Evolutionary conservation across 1,140 invertebrate species (phyloP).

Genomic region (Lepidurus arcticus): DNA sequence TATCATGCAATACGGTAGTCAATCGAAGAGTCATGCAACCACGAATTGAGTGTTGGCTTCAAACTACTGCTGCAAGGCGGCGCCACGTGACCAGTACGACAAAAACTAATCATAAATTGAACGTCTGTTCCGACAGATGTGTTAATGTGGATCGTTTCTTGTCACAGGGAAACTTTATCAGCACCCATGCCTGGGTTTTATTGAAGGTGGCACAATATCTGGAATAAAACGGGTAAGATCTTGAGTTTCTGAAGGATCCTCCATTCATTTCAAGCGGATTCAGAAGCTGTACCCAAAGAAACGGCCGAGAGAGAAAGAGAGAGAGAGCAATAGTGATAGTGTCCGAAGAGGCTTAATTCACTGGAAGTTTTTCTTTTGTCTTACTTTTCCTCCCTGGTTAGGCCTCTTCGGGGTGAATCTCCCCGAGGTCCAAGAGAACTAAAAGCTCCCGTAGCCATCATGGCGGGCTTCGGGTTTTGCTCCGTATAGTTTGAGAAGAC

Average conservation of each 20-base stretch:
- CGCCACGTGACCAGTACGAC: background rate
- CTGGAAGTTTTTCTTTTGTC: slow-evolving; percentile 8
- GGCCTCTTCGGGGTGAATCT: background rate
- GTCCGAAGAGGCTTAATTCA: background rate
- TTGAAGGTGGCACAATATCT: background rate
- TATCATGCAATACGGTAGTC: no score
- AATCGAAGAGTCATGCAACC: no score
- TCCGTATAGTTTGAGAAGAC: slow-evolving; percentile 24
- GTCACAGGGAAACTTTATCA: slow-evolving; percentile 11
- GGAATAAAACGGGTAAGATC: background rate
- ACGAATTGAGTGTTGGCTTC: background rate
- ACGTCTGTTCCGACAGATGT: slow-evolving; percentile 3
- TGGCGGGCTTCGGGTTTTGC: background rate
- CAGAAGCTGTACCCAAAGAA: background rate
- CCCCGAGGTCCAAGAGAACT: background rate
- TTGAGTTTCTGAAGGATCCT: no score
- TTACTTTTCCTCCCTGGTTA: background rate
- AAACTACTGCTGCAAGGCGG: background rate
- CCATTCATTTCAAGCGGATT: background rate
- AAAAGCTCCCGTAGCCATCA: background rate
- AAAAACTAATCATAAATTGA: background rate
- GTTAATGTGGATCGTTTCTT: background rate
- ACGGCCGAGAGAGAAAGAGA: background rate
- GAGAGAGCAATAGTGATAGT: background rate
- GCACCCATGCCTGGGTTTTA: background rate